Evolutionary conservation across 2,113 vertebrate species (phyloP).

Genomic region (Rhinopomastus cyanomelas): DNA sequence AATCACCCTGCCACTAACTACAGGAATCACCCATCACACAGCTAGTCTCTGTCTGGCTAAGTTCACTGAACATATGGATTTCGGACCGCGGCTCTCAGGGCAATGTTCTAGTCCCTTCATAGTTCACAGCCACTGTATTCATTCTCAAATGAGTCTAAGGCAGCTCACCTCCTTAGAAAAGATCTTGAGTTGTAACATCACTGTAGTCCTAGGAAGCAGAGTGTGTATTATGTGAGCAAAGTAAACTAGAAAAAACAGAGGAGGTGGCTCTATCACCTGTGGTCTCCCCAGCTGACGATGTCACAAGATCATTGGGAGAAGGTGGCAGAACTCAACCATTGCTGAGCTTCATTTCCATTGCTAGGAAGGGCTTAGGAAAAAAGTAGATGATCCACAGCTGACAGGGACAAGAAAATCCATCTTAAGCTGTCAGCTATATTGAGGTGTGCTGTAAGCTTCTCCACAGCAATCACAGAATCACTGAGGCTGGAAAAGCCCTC

Average conservation of each 20-base stretch:
- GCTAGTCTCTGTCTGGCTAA: background rate
- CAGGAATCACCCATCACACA: fast-evolving
- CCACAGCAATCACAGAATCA: no score
- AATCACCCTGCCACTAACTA: no score
- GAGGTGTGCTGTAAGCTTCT: background rate
- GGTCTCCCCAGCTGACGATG: background rate
- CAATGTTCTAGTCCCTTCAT: background rate
- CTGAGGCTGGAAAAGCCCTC: no score
- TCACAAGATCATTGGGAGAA: background rate
- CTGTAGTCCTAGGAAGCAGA: background rate
- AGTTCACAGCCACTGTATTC: background rate
- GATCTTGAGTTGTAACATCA: background rate
- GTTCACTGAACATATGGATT: background rate
- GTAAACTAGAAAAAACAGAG: background rate
- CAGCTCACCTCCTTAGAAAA: background rate
- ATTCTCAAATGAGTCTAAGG: background rate
- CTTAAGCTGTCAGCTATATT: background rate
- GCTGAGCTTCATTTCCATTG: background rate
- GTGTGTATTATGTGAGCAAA: fast-evolving
- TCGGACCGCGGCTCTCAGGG: background rate
- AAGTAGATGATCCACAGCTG: background rate
- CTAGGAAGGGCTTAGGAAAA: background rate
- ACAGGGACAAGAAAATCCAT: background rate
- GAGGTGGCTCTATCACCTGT: background rate
- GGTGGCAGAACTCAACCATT: background rate